Percentiles rank a stretch among this genome's conserved stretches.
These are phyloP conservation scores for Eupeodes corollae DNA, from an alignment of 1,140 invertebrate genomes.

Conservation along the genomic window DNA sequence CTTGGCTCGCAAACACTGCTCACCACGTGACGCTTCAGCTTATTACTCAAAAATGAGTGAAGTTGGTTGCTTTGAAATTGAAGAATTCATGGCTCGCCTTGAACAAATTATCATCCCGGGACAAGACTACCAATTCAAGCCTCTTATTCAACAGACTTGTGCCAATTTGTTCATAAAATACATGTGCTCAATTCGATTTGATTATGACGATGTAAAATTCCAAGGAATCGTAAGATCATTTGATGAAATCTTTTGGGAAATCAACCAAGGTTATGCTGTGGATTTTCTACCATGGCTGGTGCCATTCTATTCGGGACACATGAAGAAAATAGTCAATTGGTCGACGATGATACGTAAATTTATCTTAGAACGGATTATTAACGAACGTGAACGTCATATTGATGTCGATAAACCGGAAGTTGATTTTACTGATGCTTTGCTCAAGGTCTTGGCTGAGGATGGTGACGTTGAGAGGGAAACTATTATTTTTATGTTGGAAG, in stretches of 20 bases:
- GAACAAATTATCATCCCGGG: slow-evolving; percentile 32
- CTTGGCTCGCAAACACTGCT: slow-evolving; percentile 62
- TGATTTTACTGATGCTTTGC: slow-evolving; percentile 64
- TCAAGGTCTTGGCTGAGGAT: slow-evolving; percentile 52
- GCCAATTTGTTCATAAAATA: slow-evolving; percentile 77
- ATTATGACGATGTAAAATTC: slow-evolving; percentile 53
- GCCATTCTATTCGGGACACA: slow-evolving; percentile 58
- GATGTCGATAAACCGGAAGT: slow-evolving; percentile 44
- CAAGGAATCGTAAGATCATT: slow-evolving; percentile 56
- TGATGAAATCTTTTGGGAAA: slow-evolving; percentile 80
- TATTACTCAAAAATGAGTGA: slow-evolving; percentile 55
- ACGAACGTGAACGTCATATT: slow-evolving; percentile 45
- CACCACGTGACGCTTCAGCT: slow-evolving; percentile 58
- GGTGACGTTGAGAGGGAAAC: slow-evolving; percentile 50
- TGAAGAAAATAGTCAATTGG: slow-evolving; percentile 55
- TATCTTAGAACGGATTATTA: slow-evolving; percentile 58
- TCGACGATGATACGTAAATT: slow-evolving; percentile 60
- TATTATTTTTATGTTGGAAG: slow-evolving; percentile 68
- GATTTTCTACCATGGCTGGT: slow-evolving; percentile 79
- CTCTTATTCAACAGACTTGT: slow-evolving; percentile 52
- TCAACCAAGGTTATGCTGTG: slow-evolving; percentile 76
- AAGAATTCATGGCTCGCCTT: slow-evolving; percentile 46
- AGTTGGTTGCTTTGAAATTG: slow-evolving; percentile 49
- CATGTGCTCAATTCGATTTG: slow-evolving; percentile 67
- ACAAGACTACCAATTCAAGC: slow-evolving; percentile 43